Base-by-base conservation (phyloP, 2,888 invertebrate species). In the Notodonta dromedarius region DNA sequence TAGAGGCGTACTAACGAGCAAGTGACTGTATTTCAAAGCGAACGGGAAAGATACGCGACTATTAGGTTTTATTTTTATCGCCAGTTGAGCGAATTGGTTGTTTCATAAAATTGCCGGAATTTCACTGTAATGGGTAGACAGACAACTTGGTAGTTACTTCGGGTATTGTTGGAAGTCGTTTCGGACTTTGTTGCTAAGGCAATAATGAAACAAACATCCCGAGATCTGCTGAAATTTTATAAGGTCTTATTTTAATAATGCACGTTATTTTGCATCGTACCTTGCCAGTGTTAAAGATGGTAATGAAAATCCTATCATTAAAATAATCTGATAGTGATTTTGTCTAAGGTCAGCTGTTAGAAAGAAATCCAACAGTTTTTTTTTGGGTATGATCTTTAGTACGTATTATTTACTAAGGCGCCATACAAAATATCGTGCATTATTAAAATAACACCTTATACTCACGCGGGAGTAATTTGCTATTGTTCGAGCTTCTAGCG, bases 1-100 rank as follows among this genome's bases (percentile, higher is more conserved):
- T 69, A 70, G 68, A 63, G 64, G 59, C 58, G 44, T 53, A 63
- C 65, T 81, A 82, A 82, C 77, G 74, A 80, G 71, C 64, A 66
- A 71, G 67, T 24, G 67, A 65, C 71, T 71, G 64, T 73, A 67
- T 79, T 69, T 73, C 71, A 77, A 73, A 76, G 72, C 55, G 67
- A 67, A 61, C 57, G 67, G 59, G 58, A 65, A 63, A 62, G 59
- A 66, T 61, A 62, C 56, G 57, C 48, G 58, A 57, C 56, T 57
- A 50, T 59, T 62, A 59, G 57, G 40, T 65, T 70, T 62, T 51
- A 61, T 56, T 48, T 62, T 70, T 60, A 61, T 60, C 50, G 54
- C 60, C 56, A 11, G 64, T 63, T 57, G 35, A 56, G 56, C 44
- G 59, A 71, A 69, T 57, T 9, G 60, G 50, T 61, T 56, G 59